phyloP scores from a whole-genome alignment of 2,113 vertebrate species.

The Myiozetetes cayanensis region DNA sequence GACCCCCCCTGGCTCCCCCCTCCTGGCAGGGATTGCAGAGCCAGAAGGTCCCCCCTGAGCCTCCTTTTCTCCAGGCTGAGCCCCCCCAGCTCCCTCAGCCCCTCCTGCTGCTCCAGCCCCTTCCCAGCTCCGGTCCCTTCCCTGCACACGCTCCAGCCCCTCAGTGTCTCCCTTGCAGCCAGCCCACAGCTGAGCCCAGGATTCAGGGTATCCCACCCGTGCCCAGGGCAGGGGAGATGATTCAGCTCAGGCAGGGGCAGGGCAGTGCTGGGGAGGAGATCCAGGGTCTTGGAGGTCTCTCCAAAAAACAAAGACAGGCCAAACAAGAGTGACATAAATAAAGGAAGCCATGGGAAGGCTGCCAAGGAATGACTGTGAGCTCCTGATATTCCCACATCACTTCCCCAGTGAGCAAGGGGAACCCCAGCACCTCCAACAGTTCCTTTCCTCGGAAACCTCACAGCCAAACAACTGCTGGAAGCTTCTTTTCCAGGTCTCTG shows the following conservation, averaged over 20 bases:
- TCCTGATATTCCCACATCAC: rapidly evolving
- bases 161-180: background rate
- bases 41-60: background rate
- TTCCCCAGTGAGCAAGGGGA: background rate
- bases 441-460: background rate
- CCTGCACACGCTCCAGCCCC: background rate
- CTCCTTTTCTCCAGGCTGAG: background rate
- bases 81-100: background rate
- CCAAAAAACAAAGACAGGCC: background rate
- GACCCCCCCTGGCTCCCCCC: background rate
- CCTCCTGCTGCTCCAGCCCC: background rate
- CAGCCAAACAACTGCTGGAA: background rate
- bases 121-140: background rate
- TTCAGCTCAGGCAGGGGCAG: background rate
- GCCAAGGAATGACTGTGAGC: background rate
- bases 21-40: background rate
- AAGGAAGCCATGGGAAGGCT: background rate
- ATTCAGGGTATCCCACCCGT: background rate
- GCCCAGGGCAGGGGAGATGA: background rate
- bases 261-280: background rate
- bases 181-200: background rate
- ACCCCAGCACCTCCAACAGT: background rate
- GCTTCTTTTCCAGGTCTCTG: background rate
- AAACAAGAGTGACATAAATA: background rate
- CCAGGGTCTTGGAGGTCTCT: background rate